Conservation (phyloP, 2,797 vertebrate species). For the Spinibarbus caldwelli region DNA sequence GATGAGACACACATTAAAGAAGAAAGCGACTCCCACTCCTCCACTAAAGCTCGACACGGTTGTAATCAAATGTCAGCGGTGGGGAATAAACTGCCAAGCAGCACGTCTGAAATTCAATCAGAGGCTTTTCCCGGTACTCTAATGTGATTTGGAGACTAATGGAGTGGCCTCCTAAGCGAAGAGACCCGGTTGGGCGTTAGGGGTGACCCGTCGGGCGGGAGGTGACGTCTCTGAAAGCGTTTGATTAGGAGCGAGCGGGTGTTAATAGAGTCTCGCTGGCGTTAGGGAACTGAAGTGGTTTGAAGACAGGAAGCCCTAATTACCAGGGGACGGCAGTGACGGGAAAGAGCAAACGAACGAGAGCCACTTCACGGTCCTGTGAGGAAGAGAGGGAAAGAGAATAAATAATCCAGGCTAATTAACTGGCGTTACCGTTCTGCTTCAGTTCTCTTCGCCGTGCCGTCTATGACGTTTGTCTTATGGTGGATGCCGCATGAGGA, state of each 20-base stretch:
- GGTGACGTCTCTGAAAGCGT: constrained; percentile 21
- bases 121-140: constrained; percentile 39
- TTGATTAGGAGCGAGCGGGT: constrained; percentile 49
- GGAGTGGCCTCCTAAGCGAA: constrained; percentile 36
- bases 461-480: constrained; percentile 53
- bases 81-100: constrained; percentile 30
- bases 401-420: constrained; percentile 50
- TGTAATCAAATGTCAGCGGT: constrained; percentile 55
- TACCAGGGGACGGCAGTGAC: constrained; percentile 50
- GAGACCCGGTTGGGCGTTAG: background rate
- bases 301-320: constrained; percentile 61
- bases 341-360: constrained; percentile 34
- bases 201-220: background rate
- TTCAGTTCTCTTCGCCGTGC: constrained; percentile 21
- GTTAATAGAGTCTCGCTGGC: constrained; percentile 53
- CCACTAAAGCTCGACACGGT: constrained; percentile 20
- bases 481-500: constrained; percentile 36
- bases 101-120: constrained; percentile 52
- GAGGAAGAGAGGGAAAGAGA: constrained; percentile 16
- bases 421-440: constrained; percentile 49
- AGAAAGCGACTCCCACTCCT: constrained; percentile 28
- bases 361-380: constrained; percentile 45
- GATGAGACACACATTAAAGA: constrained; percentile 27
- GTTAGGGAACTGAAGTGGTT: constrained; percentile 44
- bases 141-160: constrained; percentile 56